phyloP scores from a whole-genome alignment of 2,888 invertebrate genomes.

The Petrolisthes manimaculis region DNA sequence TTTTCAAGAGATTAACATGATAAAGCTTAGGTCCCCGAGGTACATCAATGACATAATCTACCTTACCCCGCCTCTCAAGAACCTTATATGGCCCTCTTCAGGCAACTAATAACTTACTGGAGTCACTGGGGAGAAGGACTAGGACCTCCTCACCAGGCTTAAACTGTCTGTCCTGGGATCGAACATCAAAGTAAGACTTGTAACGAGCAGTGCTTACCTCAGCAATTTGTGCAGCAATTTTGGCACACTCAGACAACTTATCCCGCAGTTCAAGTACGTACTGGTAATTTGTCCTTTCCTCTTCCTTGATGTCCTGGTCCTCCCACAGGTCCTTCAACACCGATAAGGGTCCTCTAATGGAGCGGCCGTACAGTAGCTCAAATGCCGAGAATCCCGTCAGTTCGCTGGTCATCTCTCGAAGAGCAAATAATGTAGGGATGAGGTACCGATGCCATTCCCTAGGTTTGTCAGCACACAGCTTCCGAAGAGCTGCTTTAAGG shows the following conservation, averaged over 20 bases:
- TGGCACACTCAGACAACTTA: not conserved
- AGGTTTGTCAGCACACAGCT: not conserved
- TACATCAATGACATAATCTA: slow-evolving; percentile 26
- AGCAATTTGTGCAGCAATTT: not conserved
- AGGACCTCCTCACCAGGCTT: not conserved
- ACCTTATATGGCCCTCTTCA: slow-evolving; percentile 20
- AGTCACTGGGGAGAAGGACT: slow-evolving; percentile 16
- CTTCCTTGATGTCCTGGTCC: not conserved
- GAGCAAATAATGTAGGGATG: slow-evolving; percentile 20
- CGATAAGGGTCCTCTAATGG: slow-evolving; percentile 10
- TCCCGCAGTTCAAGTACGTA: slow-evolving; percentile 27
- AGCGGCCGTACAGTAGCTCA: slow-evolving; percentile 6
- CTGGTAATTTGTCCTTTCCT: slow-evolving; percentile 19
- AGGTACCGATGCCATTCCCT: slow-evolving; percentile 24
- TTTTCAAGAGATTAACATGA: slow-evolving; percentile 19
- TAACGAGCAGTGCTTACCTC: slow-evolving; percentile 9
- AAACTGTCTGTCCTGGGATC: slow-evolving; percentile 11
- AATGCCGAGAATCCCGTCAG: slow-evolving; percentile 35
- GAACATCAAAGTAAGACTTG: slow-evolving; percentile 32
- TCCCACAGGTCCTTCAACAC: slow-evolving; percentile 33
- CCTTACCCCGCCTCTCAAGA: not conserved
- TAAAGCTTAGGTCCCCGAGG: slow-evolving; percentile 1
- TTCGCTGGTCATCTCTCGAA: slow-evolving; percentile 39
- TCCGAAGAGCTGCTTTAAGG: no score
- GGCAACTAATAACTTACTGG: slow-evolving; percentile 17